phyloP scores from a whole-genome alignment of 2,113 vertebrate species.

The Hypocryptadius cinnamomeus region DNA sequence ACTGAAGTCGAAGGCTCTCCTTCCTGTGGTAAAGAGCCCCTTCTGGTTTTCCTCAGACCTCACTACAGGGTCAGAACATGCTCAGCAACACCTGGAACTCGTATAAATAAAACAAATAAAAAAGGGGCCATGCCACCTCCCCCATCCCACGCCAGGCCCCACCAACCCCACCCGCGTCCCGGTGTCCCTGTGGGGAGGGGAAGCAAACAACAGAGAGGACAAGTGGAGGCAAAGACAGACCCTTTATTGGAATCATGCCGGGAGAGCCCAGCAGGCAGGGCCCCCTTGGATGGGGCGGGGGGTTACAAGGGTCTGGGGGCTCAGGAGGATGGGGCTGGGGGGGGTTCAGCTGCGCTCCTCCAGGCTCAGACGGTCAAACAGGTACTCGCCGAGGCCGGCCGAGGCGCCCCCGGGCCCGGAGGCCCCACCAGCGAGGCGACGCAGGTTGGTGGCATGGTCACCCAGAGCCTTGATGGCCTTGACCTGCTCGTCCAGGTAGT shows the following conservation, averaged over 20 bases:
- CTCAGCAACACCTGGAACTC: too few relatives aligned
- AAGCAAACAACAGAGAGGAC: too few relatives aligned
- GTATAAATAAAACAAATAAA: too few relatives aligned
- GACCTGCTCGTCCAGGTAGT: conserved; percentile 28
- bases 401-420: background rate
- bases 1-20: background rate
- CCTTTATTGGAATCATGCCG: conserved; percentile 30
- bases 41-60: background rate
- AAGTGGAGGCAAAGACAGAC: background rate
- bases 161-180: too few relatives aligned
- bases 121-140: too few relatives aligned
- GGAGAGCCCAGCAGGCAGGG: background rate
- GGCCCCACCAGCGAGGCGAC: background rate
- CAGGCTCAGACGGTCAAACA: conserved; percentile 55
- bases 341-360: conserved; percentile 27
- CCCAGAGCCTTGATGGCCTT: conserved; percentile 57
- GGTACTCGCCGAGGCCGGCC: conserved; percentile 36
- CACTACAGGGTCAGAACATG: too few relatives aligned
- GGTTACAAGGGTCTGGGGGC: background rate
- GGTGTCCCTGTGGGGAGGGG: accelerated
- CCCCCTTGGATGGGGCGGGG: background rate
- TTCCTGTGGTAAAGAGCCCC: background rate
- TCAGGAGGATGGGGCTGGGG: background rate
- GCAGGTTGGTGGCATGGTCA: conserved; percentile 75
- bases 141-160: too few relatives aligned